These are phyloP conservation scores for Lithobates pipiens DNA, from an alignment of 2,797 vertebrate genomes.

Conservation along the genomic window DNA sequence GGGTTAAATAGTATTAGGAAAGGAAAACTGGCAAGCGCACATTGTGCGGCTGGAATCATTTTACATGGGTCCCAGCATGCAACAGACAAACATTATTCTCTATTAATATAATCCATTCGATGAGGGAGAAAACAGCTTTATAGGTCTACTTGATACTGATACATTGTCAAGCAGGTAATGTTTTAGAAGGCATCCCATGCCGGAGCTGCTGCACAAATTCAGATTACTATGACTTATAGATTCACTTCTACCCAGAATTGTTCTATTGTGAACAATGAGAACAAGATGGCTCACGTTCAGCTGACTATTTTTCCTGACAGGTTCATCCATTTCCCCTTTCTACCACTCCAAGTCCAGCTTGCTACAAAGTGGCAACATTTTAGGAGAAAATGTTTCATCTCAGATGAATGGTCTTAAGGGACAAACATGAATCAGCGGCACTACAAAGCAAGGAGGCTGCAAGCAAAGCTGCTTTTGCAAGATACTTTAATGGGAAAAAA, in stretches of 20 bases:
- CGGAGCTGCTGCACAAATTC: conserved; percentile 34
- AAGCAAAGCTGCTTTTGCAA: conserved; percentile 46
- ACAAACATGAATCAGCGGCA: conserved; percentile 56
- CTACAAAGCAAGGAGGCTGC: conserved; percentile 53
- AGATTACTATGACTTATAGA: conserved; percentile 56
- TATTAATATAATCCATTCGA: conserved; percentile 39
- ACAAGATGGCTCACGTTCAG: conserved; percentile 58
- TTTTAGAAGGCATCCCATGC: conserved; percentile 33
- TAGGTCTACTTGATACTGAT: conserved; percentile 10
- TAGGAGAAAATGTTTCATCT: conserved; percentile 58
- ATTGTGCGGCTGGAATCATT: neutral
- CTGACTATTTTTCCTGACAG: conserved; percentile 50
- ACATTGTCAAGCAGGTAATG: conserved; percentile 6
- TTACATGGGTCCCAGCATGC: neutral
- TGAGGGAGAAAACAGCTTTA: conserved; percentile 34
- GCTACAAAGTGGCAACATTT: conserved; percentile 57
- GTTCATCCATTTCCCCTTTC: conserved; percentile 55
- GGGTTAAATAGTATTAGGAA: neutral
- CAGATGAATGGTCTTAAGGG: conserved; percentile 51
- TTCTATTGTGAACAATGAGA: conserved; percentile 58
- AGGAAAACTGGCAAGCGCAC: neutral
- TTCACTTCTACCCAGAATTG: conserved; percentile 49
- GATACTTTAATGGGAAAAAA: conserved; percentile 35
- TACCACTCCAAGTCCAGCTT: conserved; percentile 55
- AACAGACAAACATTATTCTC: conserved; percentile 1